Base-by-base conservation (phyloP, 2,888 invertebrate genomes). In the Noctua pronuba region DNA sequence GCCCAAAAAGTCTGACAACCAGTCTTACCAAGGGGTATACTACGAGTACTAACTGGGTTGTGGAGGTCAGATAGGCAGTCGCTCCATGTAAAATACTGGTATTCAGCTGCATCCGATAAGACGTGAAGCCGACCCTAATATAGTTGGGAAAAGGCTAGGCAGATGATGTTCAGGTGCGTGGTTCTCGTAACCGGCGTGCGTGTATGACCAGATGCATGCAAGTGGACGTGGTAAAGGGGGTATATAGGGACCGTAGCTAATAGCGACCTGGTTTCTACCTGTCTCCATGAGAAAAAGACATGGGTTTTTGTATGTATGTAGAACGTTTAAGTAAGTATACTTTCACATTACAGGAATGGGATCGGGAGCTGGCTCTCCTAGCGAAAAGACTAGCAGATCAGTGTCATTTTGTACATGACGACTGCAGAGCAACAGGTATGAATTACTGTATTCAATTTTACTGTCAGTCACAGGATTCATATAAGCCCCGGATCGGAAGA, bases 341-440 rank as follows among this genome's bases (percentile, higher is more conserved):
- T 7, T 35, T 44, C 8, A 49, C 0, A 11, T 82, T 72, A 2
- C 85, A 96, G 96, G 93, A 92, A 75, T 96, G 96, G 96, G 96
- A 96, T 60, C 93, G 94, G 0, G 96, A 96, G 82, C 76, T 96
- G n/a, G 93, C 96, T 0, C 83, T 86, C 0, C 86, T 96, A 24
- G 96, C 96, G 0, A 95, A 96, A 78, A 91, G 95, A 41, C 85
- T 96, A 3, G 96, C 96, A 0, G 95, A 96, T 72, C 96, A 96
- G 80, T 96, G 96, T 67, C 89, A 90, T 49, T 96, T 96, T 49
- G 92, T 94, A 0, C 96, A 96, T 79, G 96, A 96, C 31, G 94
- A 95, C 21, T 96, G 96, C 84, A 92, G 96, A 83, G 96, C 96
- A 0, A 96, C 96, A 75, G 94, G 96, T 96, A 81, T 21, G 55